Percentiles rank a stretch among this genome's conserved stretches.
These are phyloP conservation scores for Atrichornis clamosus DNA, from an alignment of 2,113 vertebrate genomes.

Conservation along the genomic window DNA sequence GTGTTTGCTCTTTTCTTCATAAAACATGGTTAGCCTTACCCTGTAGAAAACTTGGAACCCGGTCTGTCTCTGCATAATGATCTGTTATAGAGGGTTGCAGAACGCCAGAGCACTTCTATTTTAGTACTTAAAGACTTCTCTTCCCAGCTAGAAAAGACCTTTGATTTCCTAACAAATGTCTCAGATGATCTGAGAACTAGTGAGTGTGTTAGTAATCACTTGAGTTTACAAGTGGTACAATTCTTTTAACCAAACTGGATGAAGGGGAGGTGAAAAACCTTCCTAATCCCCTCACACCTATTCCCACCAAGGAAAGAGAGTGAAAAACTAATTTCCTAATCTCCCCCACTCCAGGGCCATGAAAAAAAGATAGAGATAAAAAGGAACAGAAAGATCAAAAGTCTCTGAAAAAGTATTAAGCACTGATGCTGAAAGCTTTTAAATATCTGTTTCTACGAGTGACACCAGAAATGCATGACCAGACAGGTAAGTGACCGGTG, in stretches of 20 bases:
- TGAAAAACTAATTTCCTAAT: conserved; percentile 18
- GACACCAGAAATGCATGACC: neutral
- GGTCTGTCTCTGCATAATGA: neutral
- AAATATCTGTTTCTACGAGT: neutral
- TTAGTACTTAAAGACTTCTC: neutral
- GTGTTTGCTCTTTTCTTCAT: conserved; percentile 9
- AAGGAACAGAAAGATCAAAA: neutral
- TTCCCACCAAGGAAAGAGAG: neutral
- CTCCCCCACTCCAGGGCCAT: neutral
- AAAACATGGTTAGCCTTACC: neutral
- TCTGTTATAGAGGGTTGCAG: neutral
- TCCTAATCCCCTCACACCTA: neutral
- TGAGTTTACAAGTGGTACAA: conserved; percentile 8
- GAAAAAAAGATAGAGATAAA: neutral
- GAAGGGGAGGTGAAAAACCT: neutral
- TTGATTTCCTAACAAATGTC: neutral
- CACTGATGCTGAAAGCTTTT: neutral
- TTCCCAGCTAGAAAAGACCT: conserved; percentile 1
- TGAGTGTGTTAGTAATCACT: conserved; percentile 12
- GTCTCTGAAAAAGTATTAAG: neutral
- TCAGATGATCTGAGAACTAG: conserved; percentile 14
- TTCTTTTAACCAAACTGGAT: neutral
- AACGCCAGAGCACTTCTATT: conserved; percentile 23
- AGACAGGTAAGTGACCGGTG: neutral
- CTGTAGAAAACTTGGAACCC: conserved; percentile 4